Percentiles rank a stretch among this genome's conserved stretches.
Conservation (phyloP, 2,797 vertebrate species). For the Phalanger gymnotis region DNA sequence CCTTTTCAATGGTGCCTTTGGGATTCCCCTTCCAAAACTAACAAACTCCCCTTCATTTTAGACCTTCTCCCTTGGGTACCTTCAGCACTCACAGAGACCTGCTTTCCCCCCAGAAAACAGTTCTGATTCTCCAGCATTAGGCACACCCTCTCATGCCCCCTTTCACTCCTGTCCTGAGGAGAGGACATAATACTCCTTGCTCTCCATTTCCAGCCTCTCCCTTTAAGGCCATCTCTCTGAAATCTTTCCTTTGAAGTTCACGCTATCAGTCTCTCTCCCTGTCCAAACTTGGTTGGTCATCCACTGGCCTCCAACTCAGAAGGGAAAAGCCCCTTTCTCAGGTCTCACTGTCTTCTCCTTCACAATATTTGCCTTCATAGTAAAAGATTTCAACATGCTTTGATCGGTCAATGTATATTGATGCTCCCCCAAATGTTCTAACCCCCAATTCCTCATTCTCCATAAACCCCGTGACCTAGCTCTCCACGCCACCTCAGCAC, state of each 20-base stretch:
- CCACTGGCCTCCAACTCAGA: background rate
- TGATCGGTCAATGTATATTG: background rate
- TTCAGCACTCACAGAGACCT: background rate
- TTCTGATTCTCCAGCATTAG: background rate
- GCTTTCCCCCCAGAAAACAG: background rate
- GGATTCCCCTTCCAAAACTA: background rate
- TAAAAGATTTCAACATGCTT: background rate
- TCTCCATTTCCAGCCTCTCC: background rate
- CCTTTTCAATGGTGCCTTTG: background rate
- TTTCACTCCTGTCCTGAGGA: background rate
- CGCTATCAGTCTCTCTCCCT: no score
- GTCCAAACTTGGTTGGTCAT: background rate
- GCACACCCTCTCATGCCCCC: background rate
- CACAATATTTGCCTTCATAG: background rate
- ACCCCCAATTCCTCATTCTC: background rate
- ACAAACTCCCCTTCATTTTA: background rate
- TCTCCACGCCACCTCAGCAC: background rate
- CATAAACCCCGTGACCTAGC: background rate
- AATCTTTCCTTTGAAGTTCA: background rate
- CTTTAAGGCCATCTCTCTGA: background rate
- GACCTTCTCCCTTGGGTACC: background rate
- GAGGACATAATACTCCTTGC: background rate
- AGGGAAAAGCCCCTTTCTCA: background rate
- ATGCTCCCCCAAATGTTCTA: background rate
- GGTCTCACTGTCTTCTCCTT: background rate